A percentile compares a stretch with the other conserved stretches of the same genome.
phyloP scores from a whole-genome alignment of 2,888 invertebrate genomes.

The Oxytorus armatus region DNA sequence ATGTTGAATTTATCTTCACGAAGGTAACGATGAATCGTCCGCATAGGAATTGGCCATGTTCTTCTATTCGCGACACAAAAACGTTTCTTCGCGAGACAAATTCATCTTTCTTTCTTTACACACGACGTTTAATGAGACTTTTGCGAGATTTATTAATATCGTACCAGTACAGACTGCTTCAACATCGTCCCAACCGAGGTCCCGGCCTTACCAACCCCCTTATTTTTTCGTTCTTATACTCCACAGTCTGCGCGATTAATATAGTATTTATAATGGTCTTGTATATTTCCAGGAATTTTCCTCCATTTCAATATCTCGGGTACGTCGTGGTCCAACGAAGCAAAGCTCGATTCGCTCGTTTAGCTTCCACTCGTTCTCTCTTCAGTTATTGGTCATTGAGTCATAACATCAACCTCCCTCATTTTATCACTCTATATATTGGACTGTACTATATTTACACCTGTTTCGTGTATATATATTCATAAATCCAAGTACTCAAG shows the following conservation, averaged over 20 bases:
- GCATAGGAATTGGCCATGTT: conserved; percentile 24
- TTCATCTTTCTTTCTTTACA: conserved; percentile 48
- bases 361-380: conserved; percentile 57
- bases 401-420: conserved; percentile 28
- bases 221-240: conserved; percentile 12
- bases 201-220: background rate
- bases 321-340: conserved; percentile 24
- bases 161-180: conserved; percentile 28
- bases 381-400: conserved; percentile 54
- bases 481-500: background rate
- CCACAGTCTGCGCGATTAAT: conserved; percentile 45
- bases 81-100: conserved; percentile 31
- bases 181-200: background rate
- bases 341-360: conserved; percentile 54
- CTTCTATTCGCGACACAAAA: conserved; percentile 4
- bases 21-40: conserved; percentile 19
- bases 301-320: conserved; percentile 58
- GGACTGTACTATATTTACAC: background rate
- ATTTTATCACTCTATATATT: conserved; percentile 13
- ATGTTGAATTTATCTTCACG: conserved; percentile 33
- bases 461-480: conserved; percentile 24
- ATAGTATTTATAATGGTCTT: conserved; percentile 57
- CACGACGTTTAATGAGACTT: conserved; percentile 55
- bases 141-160: conserved; percentile 48
- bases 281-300: conserved; percentile 41